Evolutionary conservation across 2,113 vertebrate species (phyloP), one percentile per base, ranked within the genome.

Genomic region (Panthera leo): DNA sequence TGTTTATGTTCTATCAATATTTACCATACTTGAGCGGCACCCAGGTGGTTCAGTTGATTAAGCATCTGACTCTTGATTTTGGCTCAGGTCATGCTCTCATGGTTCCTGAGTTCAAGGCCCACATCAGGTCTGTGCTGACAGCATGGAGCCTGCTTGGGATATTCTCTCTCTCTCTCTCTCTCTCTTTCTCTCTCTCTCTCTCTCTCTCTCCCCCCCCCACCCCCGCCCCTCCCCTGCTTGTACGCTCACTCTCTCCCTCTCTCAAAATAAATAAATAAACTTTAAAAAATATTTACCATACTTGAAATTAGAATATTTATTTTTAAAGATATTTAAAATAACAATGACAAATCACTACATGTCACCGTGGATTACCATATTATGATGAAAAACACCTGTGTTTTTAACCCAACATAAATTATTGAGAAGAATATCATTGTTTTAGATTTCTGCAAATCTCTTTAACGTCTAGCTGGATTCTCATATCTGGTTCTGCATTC

Each of bases 251-350:
- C 55, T 58, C 18, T 58, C 19, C 19, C 58, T 61, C 58, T 61
- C 58, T 61, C 58, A 61, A 61, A 61, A 23, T 61, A 61, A 61
- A 58, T 3, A 58, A 58, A 61, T 61, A 61, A 61, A 61, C 58
- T 61, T 10, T 61, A 61, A 61, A 61, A 61, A 61, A 48, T 87
- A 88, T 65, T 82, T 53, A 36, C 29, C 76, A 70, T 21, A 55
- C 70, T 55, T 58, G 16, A 89, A 71, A 58, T 94, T 48, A 36
- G 8, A 95, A 78, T 75, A 70, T 51, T 55, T 58, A 67, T 63
- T 96, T 76, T 78, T 21, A 88, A 78, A 76, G 51, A 58, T 34
- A n/a, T 93, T 67, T n/a, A 79, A 90, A 88, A 34, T 73, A 95
- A 53, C 16, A 65, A 19, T 42, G 71, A 18, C 23, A 71, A 61